Evolutionary conservation across 2,113 vertebrate genomes (phyloP), one percentile per base, ranked within the genome.

Genomic region (Nycticryphes semicollaris): DNA sequence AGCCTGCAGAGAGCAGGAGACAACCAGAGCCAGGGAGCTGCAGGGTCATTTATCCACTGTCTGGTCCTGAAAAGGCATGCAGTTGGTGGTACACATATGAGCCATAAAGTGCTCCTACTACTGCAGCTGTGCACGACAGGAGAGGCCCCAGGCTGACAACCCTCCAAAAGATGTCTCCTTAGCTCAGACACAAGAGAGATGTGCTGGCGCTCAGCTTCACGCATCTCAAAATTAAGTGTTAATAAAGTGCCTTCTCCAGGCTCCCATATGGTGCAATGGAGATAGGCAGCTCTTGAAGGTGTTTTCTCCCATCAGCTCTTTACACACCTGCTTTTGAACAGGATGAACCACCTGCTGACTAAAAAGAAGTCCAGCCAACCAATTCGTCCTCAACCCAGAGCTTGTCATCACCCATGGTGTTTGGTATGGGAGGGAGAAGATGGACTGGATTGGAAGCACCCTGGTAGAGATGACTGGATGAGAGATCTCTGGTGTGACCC

Each of bases 211-310:
- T 84, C 45, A 12, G 31, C 83, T 41, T 41, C 72, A 72, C 4
- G 2, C 45, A 17, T 76, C 92, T 69, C 72, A 19, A 50, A 84
- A 43, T 12, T 2, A 50, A 50, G 20, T 3, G 13, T 33, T 25
- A 77, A n/a, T 14, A 3, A 62, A 76, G 79, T 21, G n/a, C 19
- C 47, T 89, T 24, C 85, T 89, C 67, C 5, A 41, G 35, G 24
- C 24, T 89, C 24, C 62, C 28, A 14, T 13, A 47, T 0, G 1
- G 30, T 4, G 45, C 5, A 1, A 18, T 3, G 16, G 48, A 60
- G 72, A 60, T 1, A 50, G n/a, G 67, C 63, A 87, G 35, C 62
- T 88, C 57, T 14, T 11, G 39, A 14, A 88, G 17, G 67, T 51
- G 50, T 62, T 86, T 33, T 10, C 20, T 51, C 53, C 90, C 66